Evolutionary conservation across 2,113 vertebrate genomes (phyloP).

Genomic region (Numida meleagris): DNA sequence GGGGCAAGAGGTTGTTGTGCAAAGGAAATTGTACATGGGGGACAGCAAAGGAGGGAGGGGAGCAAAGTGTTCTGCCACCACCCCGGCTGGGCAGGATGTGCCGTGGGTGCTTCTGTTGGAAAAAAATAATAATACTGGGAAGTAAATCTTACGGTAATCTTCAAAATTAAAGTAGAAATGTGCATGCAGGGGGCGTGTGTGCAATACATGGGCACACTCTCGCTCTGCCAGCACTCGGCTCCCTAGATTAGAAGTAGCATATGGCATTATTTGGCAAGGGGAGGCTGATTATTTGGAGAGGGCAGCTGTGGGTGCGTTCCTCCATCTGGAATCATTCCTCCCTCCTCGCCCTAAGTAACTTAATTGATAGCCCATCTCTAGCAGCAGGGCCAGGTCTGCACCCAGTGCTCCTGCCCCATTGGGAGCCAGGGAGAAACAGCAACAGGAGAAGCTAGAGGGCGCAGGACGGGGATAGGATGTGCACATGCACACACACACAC

Average conservation of each 20-base stretch:
- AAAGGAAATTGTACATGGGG: neutral
- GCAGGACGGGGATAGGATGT: neutral
- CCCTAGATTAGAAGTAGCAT: rapidly evolving
- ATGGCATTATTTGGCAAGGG: neutral
- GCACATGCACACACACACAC: no score
- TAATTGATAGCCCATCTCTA: neutral
- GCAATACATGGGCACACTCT: rapidly evolving
- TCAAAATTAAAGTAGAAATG: neutral
- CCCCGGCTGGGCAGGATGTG: neutral
- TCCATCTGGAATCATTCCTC: neutral
- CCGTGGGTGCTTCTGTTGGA: neutral
- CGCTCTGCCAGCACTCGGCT: neutral
- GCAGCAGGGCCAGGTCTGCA: neutral
- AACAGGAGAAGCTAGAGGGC: rapidly evolving
- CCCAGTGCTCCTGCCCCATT: neutral
- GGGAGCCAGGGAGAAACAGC: rapidly evolving
- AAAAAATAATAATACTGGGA: neutral
- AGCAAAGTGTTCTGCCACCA: neutral
- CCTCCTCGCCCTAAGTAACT: neutral
- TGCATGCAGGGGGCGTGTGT: neutral
- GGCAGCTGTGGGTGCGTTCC: rapidly evolving
- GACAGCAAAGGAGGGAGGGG: neutral
- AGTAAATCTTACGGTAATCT: neutral
- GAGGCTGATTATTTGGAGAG: neutral
- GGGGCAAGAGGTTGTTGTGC: neutral